Evolutionary conservation across 64 coral and sea anemone genomes (phyloP).

Genomic region (Porites australiensis): DNA sequence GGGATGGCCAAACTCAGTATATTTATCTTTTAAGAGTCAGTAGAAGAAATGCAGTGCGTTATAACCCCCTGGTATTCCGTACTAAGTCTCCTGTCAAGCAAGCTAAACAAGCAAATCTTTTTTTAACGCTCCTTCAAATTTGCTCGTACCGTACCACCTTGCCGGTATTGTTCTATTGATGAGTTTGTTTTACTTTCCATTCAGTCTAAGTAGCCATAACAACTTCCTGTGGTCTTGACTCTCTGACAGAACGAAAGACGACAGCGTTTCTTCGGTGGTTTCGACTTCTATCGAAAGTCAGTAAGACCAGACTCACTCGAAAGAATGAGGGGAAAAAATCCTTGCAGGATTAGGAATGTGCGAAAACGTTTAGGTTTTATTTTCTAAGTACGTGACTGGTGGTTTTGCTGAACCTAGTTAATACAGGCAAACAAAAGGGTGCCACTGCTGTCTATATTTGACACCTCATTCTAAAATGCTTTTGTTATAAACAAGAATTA

Average conservation of each 20-base stretch:
- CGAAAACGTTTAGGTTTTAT: neutral
- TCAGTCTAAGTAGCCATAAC: constrained; percentile 46
- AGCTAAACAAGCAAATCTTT: constrained; percentile 5
- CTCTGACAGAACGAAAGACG: neutral
- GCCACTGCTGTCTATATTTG: constrained; percentile 5
- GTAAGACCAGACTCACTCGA: too few species aligned
- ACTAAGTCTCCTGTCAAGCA: neutral
- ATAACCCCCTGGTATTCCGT: neutral
- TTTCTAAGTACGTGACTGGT: neutral
- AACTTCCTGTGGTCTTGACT: constrained; percentile 37
- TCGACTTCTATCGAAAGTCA: neutral
- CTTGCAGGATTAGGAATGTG: neutral
- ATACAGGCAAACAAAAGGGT: constrained; percentile 15
- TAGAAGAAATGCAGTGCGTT: neutral
- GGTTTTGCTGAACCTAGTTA: constrained; percentile 3
- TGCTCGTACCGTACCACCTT: neutral
- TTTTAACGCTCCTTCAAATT: constrained; percentile 1
- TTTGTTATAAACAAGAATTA: neutral
- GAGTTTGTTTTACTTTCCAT: constrained; percentile 54
- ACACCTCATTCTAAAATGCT: constrained; percentile 14
- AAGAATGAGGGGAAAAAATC: too few species aligned
- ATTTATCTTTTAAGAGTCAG: neutral
- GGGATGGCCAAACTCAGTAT: neutral
- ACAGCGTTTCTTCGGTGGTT: neutral
- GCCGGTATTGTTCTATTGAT: constrained; percentile 19